Evolutionary conservation across 2,797 vertebrate species (phyloP), one percentile per base, ranked within the genome.

Genomic region (Sphaeramia orbicularis): DNA sequence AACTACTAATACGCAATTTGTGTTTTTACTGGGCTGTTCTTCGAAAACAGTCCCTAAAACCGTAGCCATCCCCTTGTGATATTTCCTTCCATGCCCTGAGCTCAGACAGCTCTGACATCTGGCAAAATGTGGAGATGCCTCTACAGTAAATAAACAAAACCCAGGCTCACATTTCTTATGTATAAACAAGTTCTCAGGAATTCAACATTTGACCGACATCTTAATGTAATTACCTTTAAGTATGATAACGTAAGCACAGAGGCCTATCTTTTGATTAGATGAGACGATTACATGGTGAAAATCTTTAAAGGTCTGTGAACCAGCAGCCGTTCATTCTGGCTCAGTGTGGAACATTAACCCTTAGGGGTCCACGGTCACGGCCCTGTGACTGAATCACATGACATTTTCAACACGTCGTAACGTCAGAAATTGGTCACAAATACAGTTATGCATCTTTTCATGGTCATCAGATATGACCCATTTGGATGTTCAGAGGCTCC

Each of bases 81-180:
- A 61, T 69, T 66, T 75, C 65, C 59, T 42, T 62, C 53, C n/a
- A 43, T 10, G 45, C 41, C 15, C 32, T 27, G 41, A 58, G 38
- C 57, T 58, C 42, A 30, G 47, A 57, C 45, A 18, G 6, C 53
- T 50, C 44, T n/a, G 32, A 52, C 50, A 65, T 80, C 63, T 82
- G 63, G 21, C 15, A 40, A 59, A 63, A 65, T 58, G 55, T 73
- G 72, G 40, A 60, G 70, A 68, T 66, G 60, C 55, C 42, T 81
- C 55, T 54, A 58, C 18, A 45, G 44, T 30, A 57, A 76, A 74
- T 77, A 81, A 85, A 89, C 65, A 71, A 48, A 79, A 53, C 7
- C 44, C 13, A 0, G 42, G 54, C 65, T 85, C 42, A 50, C 50
- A 56, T 81, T 64, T 75, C 81, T 49, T 19, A 9, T 12, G 4